These are phyloP conservation scores for Sterrhoptilus dennistouni DNA, from an alignment of 2,113 vertebrate genomes.

Conservation along the genomic window DNA sequence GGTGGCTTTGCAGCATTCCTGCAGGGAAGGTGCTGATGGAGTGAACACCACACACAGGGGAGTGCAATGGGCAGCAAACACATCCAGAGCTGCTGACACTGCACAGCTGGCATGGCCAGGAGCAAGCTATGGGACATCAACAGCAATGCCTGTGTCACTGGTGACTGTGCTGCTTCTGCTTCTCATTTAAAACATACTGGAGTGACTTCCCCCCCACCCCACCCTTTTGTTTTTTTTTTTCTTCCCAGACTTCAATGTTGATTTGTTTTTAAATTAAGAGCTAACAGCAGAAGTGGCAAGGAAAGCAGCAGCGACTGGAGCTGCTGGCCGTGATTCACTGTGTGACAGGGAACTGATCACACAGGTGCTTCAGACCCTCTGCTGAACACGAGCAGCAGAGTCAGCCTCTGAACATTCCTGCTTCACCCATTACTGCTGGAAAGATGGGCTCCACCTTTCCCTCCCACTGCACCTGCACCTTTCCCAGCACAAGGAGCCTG, in stretches of 20 bases:
- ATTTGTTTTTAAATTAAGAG: neutral
- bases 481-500: neutral
- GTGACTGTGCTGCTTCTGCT: slow-evolving; percentile 1
- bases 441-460: neutral
- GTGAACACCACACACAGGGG: neutral
- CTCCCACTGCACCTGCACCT: neutral
- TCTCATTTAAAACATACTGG: neutral
- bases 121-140: neutral
- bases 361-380: neutral
- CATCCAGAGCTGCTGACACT: neutral
- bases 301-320: slow-evolving; percentile 1
- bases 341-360: neutral
- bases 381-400: neutral
- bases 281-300: neutral
- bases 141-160: neutral
- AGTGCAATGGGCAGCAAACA: neutral
- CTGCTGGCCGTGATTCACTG: neutral
- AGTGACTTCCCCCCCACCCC: neutral
- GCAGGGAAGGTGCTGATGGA: neutral
- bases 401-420: neutral
- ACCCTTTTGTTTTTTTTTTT: neutral
- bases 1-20: neutral
- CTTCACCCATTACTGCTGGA: neutral
- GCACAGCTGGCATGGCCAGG: neutral
- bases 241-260: neutral